Conservation (phyloP, 2,113 vertebrate species). For the zebrafish (Danio rerio) region DNA sequence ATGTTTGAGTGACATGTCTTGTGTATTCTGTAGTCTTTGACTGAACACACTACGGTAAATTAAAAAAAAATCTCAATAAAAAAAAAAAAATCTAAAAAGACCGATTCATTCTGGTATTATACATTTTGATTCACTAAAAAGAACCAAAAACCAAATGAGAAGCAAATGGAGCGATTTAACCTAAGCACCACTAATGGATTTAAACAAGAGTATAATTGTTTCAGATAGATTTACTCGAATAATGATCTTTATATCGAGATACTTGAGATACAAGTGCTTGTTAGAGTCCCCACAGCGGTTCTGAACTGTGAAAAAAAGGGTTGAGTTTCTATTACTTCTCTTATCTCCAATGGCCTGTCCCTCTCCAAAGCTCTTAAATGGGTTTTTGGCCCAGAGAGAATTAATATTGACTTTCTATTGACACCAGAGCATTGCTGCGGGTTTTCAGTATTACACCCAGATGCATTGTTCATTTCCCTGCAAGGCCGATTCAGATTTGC, state of each 20-base stretch:
- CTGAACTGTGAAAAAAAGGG: slow-evolving; percentile 28
- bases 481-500: background rate
- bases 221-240: background rate
- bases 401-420: slow-evolving; percentile 51
- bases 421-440: slow-evolving; percentile 19
- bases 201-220: background rate
- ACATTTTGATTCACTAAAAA: too few relatives aligned
- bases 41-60: too few relatives aligned
- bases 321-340: slow-evolving; percentile 29
- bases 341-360: slow-evolving; percentile 15
- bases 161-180: background rate
- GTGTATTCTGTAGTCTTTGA: too few relatives aligned
- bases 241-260: slow-evolving; percentile 13
- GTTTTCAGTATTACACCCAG: slow-evolving; percentile 10
- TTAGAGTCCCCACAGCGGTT: background rate
- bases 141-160: too few relatives aligned
- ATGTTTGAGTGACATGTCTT: too few relatives aligned
- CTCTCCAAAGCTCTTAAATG: slow-evolving; percentile 5
- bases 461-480: slow-evolving; percentile 13
- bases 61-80: too few relatives aligned
- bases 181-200: background rate
- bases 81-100: too few relatives aligned
- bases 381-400: slow-evolving; percentile 43
- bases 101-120: too few relatives aligned
- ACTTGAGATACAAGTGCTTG: background rate